Percentiles rank a stretch among this genome's conserved stretches.
phyloP scores from a whole-genome alignment of 2,113 vertebrate species.

The Indri indri region DNA sequence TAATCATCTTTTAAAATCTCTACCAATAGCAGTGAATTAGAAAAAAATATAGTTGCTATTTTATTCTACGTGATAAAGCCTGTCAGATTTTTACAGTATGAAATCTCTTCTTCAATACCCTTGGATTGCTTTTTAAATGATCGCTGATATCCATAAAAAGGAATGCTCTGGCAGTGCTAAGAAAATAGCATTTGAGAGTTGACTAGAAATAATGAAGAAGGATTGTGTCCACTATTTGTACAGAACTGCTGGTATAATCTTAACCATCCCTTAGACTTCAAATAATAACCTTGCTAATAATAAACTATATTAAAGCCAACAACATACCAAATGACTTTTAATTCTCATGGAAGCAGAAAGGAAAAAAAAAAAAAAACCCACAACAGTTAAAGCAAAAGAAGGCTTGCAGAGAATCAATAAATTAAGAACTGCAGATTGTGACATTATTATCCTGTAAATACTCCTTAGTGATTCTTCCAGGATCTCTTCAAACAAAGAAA shows the following conservation, averaged over 20 bases:
- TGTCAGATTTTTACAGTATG: conserved; percentile 41
- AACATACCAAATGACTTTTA: conserved; percentile 70
- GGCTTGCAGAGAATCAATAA: conserved; percentile 67
- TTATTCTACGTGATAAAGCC: conserved; percentile 57
- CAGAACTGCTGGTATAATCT: conserved; percentile 16
- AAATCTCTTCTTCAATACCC: conserved; percentile 48
- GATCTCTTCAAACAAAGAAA: conserved; percentile 69
- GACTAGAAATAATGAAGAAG: conserved; percentile 37
- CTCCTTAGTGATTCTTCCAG: conserved; percentile 61
- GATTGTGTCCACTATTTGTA: conserved; percentile 15
- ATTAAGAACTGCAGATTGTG: conserved; percentile 71
- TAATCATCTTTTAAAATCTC: conserved; percentile 57
- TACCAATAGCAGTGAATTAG: conserved; percentile 39
- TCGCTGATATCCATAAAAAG: neutral
- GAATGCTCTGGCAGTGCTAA: neutral
- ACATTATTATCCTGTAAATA: conserved; percentile 72
- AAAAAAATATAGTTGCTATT: conserved; percentile 41
- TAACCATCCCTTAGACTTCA: conserved; percentile 41
- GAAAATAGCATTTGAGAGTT: conserved; percentile 44
- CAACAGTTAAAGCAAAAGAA: conserved; percentile 62
- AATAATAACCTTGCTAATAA: conserved; percentile 72
- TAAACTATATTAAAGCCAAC: conserved; percentile 63
- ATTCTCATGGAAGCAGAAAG: conserved; percentile 68
- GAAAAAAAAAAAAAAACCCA: neutral
- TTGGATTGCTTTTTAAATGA: conserved; percentile 59